Percentiles rank a stretch among this genome's conserved stretches.
Conservation (phyloP, 1,140 invertebrate species). For the Catajapyx aquilonaris region DNA sequence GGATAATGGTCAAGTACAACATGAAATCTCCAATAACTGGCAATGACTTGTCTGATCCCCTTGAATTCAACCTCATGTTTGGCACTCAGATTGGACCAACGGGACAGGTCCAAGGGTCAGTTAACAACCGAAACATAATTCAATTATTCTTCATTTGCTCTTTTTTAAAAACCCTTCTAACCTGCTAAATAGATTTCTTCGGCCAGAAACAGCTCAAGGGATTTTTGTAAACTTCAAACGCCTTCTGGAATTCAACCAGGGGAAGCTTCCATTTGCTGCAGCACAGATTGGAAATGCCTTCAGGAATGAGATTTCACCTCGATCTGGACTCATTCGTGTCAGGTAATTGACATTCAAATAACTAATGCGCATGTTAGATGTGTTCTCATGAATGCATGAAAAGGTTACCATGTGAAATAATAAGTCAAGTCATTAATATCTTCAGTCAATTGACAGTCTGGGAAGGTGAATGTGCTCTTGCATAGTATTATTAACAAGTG, state of each 20-base stretch:
- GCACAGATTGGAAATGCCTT: slow-evolving; percentile 97
- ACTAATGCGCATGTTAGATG: no score
- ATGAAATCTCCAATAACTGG: slow-evolving; percentile 90
- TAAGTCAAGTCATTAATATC: no score
- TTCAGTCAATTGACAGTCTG: no score
- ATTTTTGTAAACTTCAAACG: slow-evolving; percentile 99
- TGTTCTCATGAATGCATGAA: no score
- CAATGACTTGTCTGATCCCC: slow-evolving; percentile 82
- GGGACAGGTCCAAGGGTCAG: slow-evolving; percentile 67
- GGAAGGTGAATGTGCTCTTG: no score
- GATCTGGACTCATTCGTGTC: slow-evolving; percentile 87
- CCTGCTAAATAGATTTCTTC: slow-evolving; percentile 67
- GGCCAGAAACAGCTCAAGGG: slow-evolving; percentile 97
- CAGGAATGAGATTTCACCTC: slow-evolving; percentile 96
- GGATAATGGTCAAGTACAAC: slow-evolving; percentile 58
- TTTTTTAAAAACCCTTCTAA: no score
- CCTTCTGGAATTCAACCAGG: slow-evolving; percentile 91
- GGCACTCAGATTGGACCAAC: slow-evolving; percentile 90
- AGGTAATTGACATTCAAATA: slow-evolving; percentile 16
- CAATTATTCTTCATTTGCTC: neutral
- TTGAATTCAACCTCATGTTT: slow-evolving; percentile 99
- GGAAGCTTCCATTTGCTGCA: slow-evolving; percentile 87
- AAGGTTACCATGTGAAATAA: no score
- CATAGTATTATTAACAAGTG: no score
- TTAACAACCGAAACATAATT: neutral